These are phyloP conservation scores for Luffia ferchaultella DNA, from an alignment of 2,888 invertebrate species.

Conservation along the genomic window DNA sequence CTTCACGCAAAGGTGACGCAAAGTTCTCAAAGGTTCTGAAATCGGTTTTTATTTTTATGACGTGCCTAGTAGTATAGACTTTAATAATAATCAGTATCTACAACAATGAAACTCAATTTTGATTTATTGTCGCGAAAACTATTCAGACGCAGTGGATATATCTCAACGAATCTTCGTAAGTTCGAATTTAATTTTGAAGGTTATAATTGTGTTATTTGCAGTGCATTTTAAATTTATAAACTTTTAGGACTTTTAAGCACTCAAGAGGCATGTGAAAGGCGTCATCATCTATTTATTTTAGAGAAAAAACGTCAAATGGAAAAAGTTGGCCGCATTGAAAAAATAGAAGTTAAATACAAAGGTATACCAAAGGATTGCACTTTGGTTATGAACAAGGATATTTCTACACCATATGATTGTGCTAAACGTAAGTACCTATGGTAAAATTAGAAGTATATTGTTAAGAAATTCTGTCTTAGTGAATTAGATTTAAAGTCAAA, in stretches of 20 bases:
- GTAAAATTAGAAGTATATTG: constrained; percentile 5
- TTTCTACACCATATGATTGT: constrained; percentile 94
- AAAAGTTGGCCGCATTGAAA: constrained; percentile 85
- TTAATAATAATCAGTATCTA: too few relatives aligned
- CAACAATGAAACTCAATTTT: constrained; percentile 41
- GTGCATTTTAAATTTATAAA: background rate
- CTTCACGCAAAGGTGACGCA: too few relatives aligned
- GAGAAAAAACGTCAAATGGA: constrained; percentile 80
- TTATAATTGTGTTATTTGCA: background rate
- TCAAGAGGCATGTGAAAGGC: constrained; percentile 60
- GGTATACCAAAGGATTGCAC: constrained; percentile 78
- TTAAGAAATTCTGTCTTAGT: constrained; percentile 4
- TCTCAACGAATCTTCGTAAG: constrained; percentile 1
- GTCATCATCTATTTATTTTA: constrained; percentile 76
- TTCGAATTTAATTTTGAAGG: background rate
- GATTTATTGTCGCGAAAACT: constrained; percentile 2
- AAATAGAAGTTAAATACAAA: constrained; percentile 85
- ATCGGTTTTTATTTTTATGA: too few relatives aligned
- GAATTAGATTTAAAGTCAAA: constrained; percentile 2
- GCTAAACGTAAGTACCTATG: constrained; percentile 77
- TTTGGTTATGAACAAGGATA: constrained; percentile 87
- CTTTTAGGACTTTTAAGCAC: constrained; percentile 52
- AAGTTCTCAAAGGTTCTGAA: too few relatives aligned
- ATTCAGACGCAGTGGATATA: background rate
- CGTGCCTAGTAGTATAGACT: too few relatives aligned